These are phyloP conservation scores for Porites australiensis DNA, from an alignment of 64 coral and sea anemone species.

Conservation along the genomic window DNA sequence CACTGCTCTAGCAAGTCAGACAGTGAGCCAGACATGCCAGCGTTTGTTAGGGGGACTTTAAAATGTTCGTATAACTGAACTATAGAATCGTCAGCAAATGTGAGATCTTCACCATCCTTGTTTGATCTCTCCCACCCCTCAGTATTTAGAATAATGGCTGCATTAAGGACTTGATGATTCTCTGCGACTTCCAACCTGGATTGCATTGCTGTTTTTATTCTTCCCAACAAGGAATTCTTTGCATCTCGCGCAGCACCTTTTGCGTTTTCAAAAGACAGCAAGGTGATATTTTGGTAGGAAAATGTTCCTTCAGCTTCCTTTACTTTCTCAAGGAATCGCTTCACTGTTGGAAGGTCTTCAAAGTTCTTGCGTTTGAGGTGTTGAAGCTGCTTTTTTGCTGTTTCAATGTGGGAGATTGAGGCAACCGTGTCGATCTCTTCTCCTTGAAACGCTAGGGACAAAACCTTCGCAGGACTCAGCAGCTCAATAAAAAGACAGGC, in stretches of 20 bases:
- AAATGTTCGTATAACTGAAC: slow-evolving; percentile 57
- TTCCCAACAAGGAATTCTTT: slow-evolving; percentile 53
- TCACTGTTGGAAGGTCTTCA: slow-evolving; percentile 59
- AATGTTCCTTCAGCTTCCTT: slow-evolving; percentile 51
- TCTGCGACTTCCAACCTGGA: slow-evolving; percentile 73
- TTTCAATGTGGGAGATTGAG: slow-evolving; percentile 43
- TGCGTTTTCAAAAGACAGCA: slow-evolving; percentile 51
- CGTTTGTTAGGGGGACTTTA: slow-evolving; percentile 73
- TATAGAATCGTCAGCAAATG: slow-evolving; percentile 64
- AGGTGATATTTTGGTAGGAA: slow-evolving; percentile 60
- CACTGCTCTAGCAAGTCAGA: slow-evolving; percentile 66
- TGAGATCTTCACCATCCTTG: slow-evolving; percentile 69
- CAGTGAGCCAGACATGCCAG: slow-evolving; percentile 55
- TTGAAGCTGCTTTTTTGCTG: slow-evolving; percentile 75
- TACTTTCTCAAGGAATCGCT: slow-evolving; percentile 45
- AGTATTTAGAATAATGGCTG: slow-evolving; percentile 56
- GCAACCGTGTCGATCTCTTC: slow-evolving; percentile 67
- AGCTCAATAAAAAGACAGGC: slow-evolving; percentile 61
- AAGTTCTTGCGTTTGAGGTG: slow-evolving; percentile 48
- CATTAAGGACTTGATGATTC: slow-evolving; percentile 53
- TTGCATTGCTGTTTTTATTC: slow-evolving; percentile 68
- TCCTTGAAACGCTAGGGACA: slow-evolving; percentile 74
- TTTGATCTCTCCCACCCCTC: slow-evolving; percentile 72
- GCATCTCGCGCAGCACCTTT: slow-evolving; percentile 42
- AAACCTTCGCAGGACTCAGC: slow-evolving; percentile 43